Conservation (phyloP, 2,113 vertebrate genomes). For the Pipra filicauda region DNA sequence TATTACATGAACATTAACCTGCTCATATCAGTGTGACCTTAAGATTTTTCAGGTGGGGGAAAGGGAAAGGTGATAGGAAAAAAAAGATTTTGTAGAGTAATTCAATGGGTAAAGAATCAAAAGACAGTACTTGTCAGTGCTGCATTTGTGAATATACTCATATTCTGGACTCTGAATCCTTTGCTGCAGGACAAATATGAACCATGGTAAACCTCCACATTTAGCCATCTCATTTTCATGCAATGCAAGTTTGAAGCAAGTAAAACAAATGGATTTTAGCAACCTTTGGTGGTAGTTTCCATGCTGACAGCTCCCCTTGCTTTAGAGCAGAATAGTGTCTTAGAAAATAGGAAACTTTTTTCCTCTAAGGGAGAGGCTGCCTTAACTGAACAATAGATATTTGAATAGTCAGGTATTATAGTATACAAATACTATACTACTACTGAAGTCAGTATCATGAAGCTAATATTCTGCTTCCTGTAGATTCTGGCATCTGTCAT, state of each 20-base stretch:
- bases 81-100: neutral
- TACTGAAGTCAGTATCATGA: neutral
- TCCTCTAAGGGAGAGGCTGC: neutral
- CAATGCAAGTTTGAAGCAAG: neutral
- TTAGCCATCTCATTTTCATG: conserved; percentile 19
- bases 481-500: neutral
- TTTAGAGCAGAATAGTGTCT: neutral
- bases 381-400: neutral
- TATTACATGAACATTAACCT: neutral
- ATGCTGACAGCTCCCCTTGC: neutral
- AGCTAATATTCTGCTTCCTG: neutral
- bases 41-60: neutral
- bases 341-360: neutral
- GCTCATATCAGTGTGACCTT: neutral
- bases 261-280: conserved; percentile 8
- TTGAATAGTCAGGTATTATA: neutral
- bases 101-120: neutral
- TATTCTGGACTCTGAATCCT: neutral
- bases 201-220: neutral
- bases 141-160: neutral
- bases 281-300: neutral
- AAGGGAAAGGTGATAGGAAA: neutral
- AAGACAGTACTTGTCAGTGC: neutral
- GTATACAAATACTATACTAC: no score
- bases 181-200: neutral